These are phyloP conservation scores for Craseonycteris thonglongyai DNA, from an alignment of 2,113 vertebrate species.

Conservation along the genomic window DNA sequence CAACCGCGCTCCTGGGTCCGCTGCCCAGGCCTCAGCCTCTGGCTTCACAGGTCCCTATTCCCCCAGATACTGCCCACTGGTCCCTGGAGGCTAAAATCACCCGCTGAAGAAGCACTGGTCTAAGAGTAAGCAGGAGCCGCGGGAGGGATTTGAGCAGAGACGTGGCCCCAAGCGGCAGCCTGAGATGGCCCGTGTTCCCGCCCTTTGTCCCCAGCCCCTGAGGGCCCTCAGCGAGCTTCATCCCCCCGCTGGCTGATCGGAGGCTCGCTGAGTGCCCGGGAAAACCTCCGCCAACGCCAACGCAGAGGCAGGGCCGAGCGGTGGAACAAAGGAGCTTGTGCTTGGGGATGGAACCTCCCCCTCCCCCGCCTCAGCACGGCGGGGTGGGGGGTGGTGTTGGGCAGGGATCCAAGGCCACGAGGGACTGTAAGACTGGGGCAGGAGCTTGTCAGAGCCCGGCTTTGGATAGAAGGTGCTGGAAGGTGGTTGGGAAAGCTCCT, in stretches of 20 bases:
- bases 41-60: neutral
- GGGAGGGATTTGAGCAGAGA: neutral
- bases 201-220: neutral
- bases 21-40: neutral
- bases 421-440: neutral
- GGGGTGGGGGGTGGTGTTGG: neutral
- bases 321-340: conserved; percentile 37
- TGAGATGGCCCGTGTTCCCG: neutral
- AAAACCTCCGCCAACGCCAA: neutral
- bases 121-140: neutral
- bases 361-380: too few species aligned
- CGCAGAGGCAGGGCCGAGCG: neutral
- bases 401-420: neutral
- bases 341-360: neutral
- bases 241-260: neutral
- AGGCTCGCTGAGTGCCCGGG: neutral
- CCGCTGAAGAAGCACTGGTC: neutral
- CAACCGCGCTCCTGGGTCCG: rapidly evolving
- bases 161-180: neutral
- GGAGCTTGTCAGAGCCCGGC: neutral
- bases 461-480: neutral
- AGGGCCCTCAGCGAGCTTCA: neutral
- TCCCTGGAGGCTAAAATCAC: neutral
- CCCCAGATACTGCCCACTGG: neutral
- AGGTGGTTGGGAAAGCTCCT: neutral